phyloP scores from a whole-genome alignment of 2,888 invertebrate species.

The Linnaemya tessellans region DNA sequence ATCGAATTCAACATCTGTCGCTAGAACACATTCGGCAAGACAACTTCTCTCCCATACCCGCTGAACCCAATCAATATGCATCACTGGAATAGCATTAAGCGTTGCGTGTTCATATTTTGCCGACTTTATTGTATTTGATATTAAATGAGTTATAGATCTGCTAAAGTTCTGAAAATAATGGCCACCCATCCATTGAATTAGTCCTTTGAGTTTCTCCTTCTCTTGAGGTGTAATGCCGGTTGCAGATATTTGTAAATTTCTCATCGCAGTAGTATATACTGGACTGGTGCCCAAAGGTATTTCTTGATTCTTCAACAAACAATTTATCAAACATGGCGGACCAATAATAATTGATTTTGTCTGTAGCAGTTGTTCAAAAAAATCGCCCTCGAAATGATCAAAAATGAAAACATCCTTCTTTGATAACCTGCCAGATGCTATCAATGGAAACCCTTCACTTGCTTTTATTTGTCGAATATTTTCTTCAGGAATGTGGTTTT shows the following conservation, averaged over 20 bases:
- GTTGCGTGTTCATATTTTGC: conserved; percentile 88
- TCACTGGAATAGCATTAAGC: conserved; percentile 86
- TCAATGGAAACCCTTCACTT: conserved; percentile 84
- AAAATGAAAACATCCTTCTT: conserved; percentile 91
- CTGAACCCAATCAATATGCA: conserved; percentile 91
- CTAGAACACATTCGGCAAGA: conserved; percentile 85
- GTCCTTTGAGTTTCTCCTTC: conserved; percentile 86
- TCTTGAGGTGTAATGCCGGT: conserved; percentile 85
- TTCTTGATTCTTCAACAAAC: conserved; percentile 88
- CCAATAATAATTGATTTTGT: conserved; percentile 91
- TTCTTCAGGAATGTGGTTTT: conserved; percentile 79
- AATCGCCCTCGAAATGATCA: conserved; percentile 89
- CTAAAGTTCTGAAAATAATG: conserved; percentile 87
- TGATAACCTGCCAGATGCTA: conserved; percentile 85
- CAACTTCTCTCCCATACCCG: conserved; percentile 91
- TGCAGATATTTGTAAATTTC: conserved; percentile 87
- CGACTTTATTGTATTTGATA: conserved; percentile 90
- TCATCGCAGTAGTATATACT: conserved; percentile 92
- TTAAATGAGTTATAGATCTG: conserved; percentile 90
- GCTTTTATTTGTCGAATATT: conserved; percentile 86
- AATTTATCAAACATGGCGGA: conserved; percentile 90
- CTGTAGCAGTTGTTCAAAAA: conserved; percentile 87
- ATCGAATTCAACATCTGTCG: conserved; percentile 87
- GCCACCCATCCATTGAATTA: conserved; percentile 91
- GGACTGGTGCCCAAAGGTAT: conserved; percentile 91